Conservation (phyloP, 2,888 invertebrate genomes). For the Acronicta psi region DNA sequence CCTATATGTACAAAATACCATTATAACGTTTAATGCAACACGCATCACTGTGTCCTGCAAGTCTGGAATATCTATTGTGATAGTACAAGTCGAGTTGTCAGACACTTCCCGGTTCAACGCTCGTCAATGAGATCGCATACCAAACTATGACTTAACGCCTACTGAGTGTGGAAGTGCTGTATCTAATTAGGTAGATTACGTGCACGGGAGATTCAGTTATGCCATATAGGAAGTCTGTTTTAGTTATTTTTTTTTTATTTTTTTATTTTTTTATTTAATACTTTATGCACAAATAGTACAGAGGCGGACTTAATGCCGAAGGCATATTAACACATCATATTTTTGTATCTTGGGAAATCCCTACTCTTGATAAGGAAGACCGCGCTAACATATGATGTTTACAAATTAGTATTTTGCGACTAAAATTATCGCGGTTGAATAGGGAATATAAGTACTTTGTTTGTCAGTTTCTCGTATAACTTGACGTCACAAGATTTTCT, state of each 20-base stretch:
- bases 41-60: conserved; percentile 46
- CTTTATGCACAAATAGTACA: too few relatives aligned
- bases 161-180: conserved; percentile 55
- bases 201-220: conserved; percentile 52
- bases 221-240: conserved; percentile 46
- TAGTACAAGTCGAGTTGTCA: conserved; percentile 60
- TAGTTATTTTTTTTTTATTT: too few relatives aligned
- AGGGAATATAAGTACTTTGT: too few relatives aligned
- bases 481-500: neutral
- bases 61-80: conserved; percentile 61
- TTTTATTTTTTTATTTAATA: too few relatives aligned
- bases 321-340: conserved; percentile 24
- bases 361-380: conserved; percentile 24
- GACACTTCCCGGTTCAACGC: conserved; percentile 75
- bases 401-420: conserved; percentile 1
- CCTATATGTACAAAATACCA: conserved; percentile 17
- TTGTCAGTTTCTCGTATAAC: too few relatives aligned
- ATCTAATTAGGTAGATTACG: conserved; percentile 58
- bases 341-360: conserved; percentile 25
- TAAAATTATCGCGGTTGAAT: neutral
- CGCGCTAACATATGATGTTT: conserved; percentile 1
- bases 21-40: conserved; percentile 37
- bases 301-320: too few relatives aligned
- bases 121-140: conserved; percentile 73
- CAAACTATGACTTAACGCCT: conserved; percentile 67